A percentile compares a stretch with the other conserved stretches of the same genome.
Evolutionary conservation across 2,888 invertebrate genomes (phyloP).

Genomic region (Cordilura impudica): DNA sequence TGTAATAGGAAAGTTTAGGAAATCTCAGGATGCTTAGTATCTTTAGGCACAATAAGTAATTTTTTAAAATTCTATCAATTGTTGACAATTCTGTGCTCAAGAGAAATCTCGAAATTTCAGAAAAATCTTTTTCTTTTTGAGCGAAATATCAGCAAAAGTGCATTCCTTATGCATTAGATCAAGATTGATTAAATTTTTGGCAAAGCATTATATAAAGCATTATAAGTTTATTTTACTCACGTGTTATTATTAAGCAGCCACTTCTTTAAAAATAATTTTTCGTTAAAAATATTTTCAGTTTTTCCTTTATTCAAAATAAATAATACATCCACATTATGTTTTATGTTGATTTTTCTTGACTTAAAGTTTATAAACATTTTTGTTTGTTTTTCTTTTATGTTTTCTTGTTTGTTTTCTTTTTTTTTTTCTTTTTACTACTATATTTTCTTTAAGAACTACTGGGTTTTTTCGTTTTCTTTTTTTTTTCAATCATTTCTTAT

Average conservation of each 20-base stretch:
- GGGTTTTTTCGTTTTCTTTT: conserved; percentile 35
- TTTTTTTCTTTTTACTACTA: conserved; percentile 53
- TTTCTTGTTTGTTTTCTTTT: conserved; percentile 6
- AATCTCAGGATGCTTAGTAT: too few relatives aligned
- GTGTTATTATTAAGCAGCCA: background rate
- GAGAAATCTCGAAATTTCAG: too few relatives aligned
- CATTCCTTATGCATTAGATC: too few relatives aligned
- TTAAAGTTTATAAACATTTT: conserved; percentile 58
- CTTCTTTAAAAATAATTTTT: conserved; percentile 6
- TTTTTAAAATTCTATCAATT: too few relatives aligned
- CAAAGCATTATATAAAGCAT: background rate
- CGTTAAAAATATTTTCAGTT: conserved; percentile 62
- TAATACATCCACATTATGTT: conserved; percentile 61
- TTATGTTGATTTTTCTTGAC: conserved; percentile 44
- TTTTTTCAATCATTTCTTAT: conserved; percentile 25
- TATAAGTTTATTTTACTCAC: too few relatives aligned
- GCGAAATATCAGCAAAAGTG: too few relatives aligned
- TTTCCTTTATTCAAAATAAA: conserved; percentile 62
- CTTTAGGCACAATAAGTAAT: too few relatives aligned
- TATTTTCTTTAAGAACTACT: conserved; percentile 60
- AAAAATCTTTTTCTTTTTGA: too few relatives aligned
- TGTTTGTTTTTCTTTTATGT: conserved; percentile 35
- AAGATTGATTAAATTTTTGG: too few relatives aligned
- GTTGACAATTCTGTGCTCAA: too few relatives aligned
- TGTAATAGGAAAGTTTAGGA: too few relatives aligned